A percentile compares a stretch with the other conserved stretches of the same genome.
These are phyloP conservation scores for Luscinia luscinia DNA, from an alignment of 2,797 vertebrate genomes.

Conservation along the genomic window DNA sequence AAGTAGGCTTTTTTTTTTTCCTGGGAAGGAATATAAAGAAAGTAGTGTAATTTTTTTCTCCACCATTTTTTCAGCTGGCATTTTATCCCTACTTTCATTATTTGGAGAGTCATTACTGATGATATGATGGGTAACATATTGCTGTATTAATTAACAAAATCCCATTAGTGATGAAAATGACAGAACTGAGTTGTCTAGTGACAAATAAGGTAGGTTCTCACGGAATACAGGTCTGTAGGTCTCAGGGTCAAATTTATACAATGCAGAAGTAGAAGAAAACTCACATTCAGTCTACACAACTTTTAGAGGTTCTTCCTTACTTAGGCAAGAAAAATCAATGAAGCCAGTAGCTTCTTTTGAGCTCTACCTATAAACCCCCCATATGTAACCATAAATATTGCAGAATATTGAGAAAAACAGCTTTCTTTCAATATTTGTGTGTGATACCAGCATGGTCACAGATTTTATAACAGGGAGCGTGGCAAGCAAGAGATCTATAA, in stretches of 20 bases:
- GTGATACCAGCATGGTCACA: not conserved
- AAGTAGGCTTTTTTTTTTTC: conserved; percentile 35
- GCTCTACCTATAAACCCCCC: not conserved
- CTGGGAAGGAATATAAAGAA: conserved; percentile 53
- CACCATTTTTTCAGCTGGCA: not conserved
- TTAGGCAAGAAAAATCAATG: not conserved
- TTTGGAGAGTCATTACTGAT: conserved; percentile 55
- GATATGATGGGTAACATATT: conserved; percentile 66
- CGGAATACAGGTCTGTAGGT: not conserved
- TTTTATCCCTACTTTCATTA: conserved; percentile 39
- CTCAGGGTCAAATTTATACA: conserved; percentile 52
- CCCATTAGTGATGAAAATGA: conserved; percentile 73
- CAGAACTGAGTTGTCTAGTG: conserved; percentile 48
- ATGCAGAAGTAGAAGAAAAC: conserved; percentile 4
- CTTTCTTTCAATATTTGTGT: not conserved
- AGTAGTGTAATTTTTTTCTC: not conserved
- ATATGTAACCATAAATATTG: not conserved
- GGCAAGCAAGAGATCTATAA: not conserved
- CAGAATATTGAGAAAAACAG: not conserved
- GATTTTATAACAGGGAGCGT: not conserved
- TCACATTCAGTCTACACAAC: not conserved
- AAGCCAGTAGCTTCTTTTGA: not conserved
- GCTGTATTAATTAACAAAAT: conserved; percentile 76
- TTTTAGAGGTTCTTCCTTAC: not conserved
- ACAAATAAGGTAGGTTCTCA: conserved; percentile 61